These are phyloP conservation scores for Drosophila kurseongensis DNA, from an alignment of 1,140 invertebrate species.

Conservation along the genomic window DNA sequence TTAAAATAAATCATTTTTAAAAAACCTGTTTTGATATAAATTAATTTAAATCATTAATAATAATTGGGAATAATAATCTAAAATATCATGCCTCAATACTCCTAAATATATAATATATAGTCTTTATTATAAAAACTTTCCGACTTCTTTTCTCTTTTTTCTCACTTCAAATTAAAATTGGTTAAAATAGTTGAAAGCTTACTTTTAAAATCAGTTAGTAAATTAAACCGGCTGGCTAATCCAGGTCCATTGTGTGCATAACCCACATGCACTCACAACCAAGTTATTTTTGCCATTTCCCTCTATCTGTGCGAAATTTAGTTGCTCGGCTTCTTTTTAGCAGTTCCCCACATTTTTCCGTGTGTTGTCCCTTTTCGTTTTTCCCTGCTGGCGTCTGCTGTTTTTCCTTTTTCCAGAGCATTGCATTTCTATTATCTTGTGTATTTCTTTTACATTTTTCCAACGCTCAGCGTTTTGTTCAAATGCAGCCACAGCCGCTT, in stretches of 20 bases:
- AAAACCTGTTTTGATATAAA: too few relatives aligned
- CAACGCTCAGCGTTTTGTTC: conserved; percentile 48
- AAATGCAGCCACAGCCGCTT: conserved; percentile 53
- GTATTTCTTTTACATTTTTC: conserved; percentile 44
- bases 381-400: conserved; percentile 30
- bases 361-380: conserved; percentile 12
- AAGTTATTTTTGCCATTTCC: conserved; percentile 33
- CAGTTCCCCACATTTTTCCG: conserved; percentile 25
- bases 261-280: conserved; percentile 18
- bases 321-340: conserved; percentile 18
- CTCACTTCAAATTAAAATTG: too few relatives aligned
- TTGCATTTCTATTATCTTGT: conserved; percentile 50
- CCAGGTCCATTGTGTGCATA: conserved; percentile 11
- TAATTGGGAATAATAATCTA: too few relatives aligned
- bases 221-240: background rate
- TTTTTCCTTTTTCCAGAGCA: conserved; percentile 38
- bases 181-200: too few relatives aligned
- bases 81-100: too few relatives aligned
- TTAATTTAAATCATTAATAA: too few relatives aligned
- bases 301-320: conserved; percentile 48
- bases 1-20: too few relatives aligned
- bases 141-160: too few relatives aligned
- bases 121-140: too few relatives aligned
- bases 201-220: background rate
- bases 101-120: too few relatives aligned